Evolutionary conservation across 2,888 invertebrate species (phyloP).

Genomic region (Cepaea hortensis): DNA sequence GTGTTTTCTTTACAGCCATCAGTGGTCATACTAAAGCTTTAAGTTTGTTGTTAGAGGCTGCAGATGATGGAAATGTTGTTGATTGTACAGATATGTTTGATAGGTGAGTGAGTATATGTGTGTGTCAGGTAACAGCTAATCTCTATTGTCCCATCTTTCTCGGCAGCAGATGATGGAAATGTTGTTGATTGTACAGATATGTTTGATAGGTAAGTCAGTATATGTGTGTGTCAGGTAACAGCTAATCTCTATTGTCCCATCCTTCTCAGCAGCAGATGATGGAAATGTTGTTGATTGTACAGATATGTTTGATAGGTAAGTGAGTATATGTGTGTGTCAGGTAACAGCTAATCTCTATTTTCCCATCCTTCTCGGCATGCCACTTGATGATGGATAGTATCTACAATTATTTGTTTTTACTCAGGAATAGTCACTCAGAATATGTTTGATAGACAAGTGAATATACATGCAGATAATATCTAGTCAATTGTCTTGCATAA

Average conservation of each 20-base stretch:
- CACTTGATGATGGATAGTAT: not conserved
- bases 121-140: not conserved
- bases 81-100: conserved; percentile 74
- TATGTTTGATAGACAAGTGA: no score
- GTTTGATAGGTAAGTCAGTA: conserved; percentile 67
- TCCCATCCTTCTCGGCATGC: no score
- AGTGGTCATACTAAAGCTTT: conserved; percentile 80
- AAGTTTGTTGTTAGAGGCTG: conserved; percentile 78
- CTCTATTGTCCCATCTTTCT: no score
- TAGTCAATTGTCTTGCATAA: no score
- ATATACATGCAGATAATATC: no score
- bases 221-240: not conserved
- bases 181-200: conserved; percentile 74
- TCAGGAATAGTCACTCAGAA: no score
- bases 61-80: conserved; percentile 73
- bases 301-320: conserved; percentile 73
- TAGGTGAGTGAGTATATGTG: conserved; percentile 60
- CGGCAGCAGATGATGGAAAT: conserved; percentile 61
- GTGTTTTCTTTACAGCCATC: conserved; percentile 74
- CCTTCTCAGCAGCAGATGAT: conserved; percentile 61
- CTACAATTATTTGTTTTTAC: no score
- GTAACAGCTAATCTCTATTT: not conserved
- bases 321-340: not conserved
- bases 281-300: conserved; percentile 73
- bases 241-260: no score